Percentiles rank a stretch among this genome's conserved stretches.
Conservation (phyloP, 2,888 invertebrate species). For the Apotomis betuletana region DNA sequence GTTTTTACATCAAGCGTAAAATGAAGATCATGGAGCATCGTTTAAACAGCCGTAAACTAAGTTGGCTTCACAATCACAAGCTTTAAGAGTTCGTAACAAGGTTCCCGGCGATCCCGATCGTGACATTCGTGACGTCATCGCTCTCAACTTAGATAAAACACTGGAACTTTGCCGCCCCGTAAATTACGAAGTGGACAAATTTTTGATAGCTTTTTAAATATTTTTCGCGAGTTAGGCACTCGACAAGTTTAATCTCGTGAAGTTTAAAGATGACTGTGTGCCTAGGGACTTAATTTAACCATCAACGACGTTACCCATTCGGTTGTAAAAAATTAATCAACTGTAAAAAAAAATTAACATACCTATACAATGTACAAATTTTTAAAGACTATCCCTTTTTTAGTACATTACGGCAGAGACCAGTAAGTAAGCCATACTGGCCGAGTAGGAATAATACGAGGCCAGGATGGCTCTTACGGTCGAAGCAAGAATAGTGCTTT, state of each 20-base stretch:
- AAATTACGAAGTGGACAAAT: constrained; percentile 42
- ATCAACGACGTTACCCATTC: not conserved
- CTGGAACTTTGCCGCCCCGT: constrained; percentile 33
- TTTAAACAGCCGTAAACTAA: constrained; percentile 35
- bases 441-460: too few relatives aligned
- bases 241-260: constrained; percentile 28
- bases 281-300: constrained; percentile 19
- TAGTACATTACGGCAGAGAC: too few relatives aligned
- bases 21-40: constrained; percentile 29
- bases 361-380: too few relatives aligned
- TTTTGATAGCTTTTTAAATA: constrained; percentile 41
- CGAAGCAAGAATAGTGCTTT: too few relatives aligned
- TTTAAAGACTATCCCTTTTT: too few relatives aligned
- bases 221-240: constrained; percentile 38
- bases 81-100: constrained; percentile 30
- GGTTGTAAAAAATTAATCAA: too few relatives aligned
- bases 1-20: constrained; percentile 29
- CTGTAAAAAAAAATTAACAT: too few relatives aligned
- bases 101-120: constrained; percentile 21
- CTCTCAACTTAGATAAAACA: constrained; percentile 29
- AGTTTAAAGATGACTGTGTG: constrained; percentile 26
- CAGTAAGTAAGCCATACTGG: too few relatives aligned
- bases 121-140: constrained; percentile 28
- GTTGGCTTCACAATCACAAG: constrained; percentile 29
- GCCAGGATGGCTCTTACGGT: too few relatives aligned